Evolutionary conservation across 2,113 vertebrate genomes (phyloP).

Genomic region (Calonectris borealis): DNA sequence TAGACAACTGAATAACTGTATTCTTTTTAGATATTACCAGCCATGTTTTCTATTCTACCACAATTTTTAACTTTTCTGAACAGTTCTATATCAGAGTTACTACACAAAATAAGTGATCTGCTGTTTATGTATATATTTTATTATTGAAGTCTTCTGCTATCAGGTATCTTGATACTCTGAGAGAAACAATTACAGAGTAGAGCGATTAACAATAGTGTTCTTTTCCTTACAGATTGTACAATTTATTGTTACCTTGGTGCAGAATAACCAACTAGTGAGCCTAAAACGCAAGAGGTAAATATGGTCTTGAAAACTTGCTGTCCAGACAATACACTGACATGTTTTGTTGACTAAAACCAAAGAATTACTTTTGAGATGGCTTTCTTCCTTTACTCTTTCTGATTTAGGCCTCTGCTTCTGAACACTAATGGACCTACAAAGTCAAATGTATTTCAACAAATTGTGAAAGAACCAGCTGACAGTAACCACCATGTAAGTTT

Average conservation of each 20-base stretch:
- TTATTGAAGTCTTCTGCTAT: not conserved
- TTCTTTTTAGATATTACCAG: not conserved
- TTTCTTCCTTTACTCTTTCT: not conserved
- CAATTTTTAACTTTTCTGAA: not conserved
- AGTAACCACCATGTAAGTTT: conserved; percentile 79
- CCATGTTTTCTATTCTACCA: not conserved
- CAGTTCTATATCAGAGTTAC: not conserved
- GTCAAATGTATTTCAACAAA: conserved; percentile 87
- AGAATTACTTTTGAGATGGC: not conserved
- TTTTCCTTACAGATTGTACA: conserved; percentile 86
- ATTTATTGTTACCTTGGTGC: conserved; percentile 93
- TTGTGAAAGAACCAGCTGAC: conserved; percentile 87
- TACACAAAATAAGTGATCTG: not conserved
- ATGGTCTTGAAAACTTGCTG: not conserved
- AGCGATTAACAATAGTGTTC: not conserved
- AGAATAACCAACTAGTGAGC: conserved; percentile 92
- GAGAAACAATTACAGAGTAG: not conserved
- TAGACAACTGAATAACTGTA: not conserved
- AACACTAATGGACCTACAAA: conserved; percentile 89
- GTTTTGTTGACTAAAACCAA: not conserved
- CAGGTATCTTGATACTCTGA: not conserved
- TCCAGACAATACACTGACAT: not conserved
- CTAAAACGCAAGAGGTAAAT: conserved; percentile 94
- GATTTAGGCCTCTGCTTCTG: conserved; percentile 85
- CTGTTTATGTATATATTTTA: not conserved